phyloP scores from a whole-genome alignment of 2,113 vertebrate genomes.

The Prietella phreatophila region DNA sequence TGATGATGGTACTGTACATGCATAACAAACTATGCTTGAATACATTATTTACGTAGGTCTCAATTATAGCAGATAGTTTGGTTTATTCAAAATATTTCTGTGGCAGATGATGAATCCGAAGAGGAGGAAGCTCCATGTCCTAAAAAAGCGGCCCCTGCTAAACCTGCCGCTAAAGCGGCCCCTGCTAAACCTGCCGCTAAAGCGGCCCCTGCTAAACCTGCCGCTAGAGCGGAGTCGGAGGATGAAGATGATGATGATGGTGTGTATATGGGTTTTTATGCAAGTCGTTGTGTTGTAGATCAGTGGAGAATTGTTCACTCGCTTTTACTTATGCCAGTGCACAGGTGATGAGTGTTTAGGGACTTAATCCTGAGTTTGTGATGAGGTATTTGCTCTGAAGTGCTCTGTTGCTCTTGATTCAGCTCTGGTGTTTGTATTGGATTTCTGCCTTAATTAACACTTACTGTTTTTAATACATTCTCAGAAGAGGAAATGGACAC shows the following conservation, averaged over 20 bases:
- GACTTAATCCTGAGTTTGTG: slow-evolving; percentile 87
- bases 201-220: slow-evolving; percentile 41
- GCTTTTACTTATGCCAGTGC: not conserved
- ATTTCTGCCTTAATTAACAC: not conserved
- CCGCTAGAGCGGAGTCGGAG: slow-evolving; percentile 43
- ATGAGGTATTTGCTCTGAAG: slow-evolving; percentile 75
- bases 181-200: slow-evolving; percentile 51
- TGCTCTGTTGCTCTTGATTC: not conserved
- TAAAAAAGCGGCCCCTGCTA: slow-evolving; percentile 62
- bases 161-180: slow-evolving; percentile 38
- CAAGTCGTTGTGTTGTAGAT: not conserved
- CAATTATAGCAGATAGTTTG: not conserved
- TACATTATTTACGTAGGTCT: not conserved
- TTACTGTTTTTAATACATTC: slow-evolving; percentile 64
- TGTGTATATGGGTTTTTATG: not conserved
- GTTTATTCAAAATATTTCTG: not conserved
- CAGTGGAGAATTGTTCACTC: not conserved
- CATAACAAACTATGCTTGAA: not conserved
- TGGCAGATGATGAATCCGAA: slow-evolving; percentile 69
- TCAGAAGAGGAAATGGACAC: slow-evolving; percentile 86
- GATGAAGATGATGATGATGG: slow-evolving; percentile 63
- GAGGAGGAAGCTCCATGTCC: slow-evolving; percentile 74
- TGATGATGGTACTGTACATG: slow-evolving; percentile 58
- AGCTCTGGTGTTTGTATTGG: not conserved
- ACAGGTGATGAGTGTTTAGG: slow-evolving; percentile 77